A percentile compares a stretch with the other conserved stretches of the same genome.
phyloP scores from a whole-genome alignment of 2,113 vertebrate species.

The Eubucco bourcierii region DNA sequence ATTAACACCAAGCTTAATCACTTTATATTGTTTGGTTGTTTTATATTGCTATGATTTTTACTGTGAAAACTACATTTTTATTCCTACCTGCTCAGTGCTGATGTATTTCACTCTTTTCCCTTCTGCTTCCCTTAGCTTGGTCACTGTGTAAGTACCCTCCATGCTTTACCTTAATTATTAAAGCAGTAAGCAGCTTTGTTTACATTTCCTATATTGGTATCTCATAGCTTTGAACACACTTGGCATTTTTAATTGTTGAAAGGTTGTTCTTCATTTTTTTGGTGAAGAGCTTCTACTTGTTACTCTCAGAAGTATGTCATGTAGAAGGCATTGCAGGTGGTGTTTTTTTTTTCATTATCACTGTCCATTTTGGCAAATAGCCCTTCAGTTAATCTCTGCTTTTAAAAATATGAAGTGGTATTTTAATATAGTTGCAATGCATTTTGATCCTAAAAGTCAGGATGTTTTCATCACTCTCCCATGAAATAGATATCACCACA shows the following conservation, averaged over 20 bases:
- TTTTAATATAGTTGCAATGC: background rate
- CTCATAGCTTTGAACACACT: background rate
- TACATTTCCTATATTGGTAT: constrained; percentile 5
- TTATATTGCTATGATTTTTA: constrained; percentile 28
- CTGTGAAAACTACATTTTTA: constrained; percentile 52
- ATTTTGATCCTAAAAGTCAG: background rate
- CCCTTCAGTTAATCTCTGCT: background rate
- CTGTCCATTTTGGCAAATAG: rapidly evolving
- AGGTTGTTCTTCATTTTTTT: background rate
- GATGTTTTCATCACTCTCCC: background rate
- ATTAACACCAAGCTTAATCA: constrained; percentile 27
- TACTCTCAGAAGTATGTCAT: background rate
- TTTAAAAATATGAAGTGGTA: background rate
- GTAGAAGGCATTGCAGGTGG: background rate
- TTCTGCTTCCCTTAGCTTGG: constrained; percentile 92
- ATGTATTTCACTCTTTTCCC: constrained; percentile 78
- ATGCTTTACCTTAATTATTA: constrained; percentile 56
- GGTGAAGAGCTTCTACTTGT: background rate
- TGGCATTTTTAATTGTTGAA: constrained; percentile 15
- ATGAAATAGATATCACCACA: background rate
- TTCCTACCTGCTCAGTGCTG: constrained; percentile 74
- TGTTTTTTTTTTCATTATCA: background rate
- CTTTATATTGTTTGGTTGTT: constrained; percentile 21
- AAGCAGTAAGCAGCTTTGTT: constrained; percentile 39
- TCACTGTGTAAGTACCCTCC: constrained; percentile 94